Evolutionary conservation across 1,140 invertebrate genomes (phyloP), one percentile per base, ranked within the genome.

Genomic region (Halesus radiatus): DNA sequence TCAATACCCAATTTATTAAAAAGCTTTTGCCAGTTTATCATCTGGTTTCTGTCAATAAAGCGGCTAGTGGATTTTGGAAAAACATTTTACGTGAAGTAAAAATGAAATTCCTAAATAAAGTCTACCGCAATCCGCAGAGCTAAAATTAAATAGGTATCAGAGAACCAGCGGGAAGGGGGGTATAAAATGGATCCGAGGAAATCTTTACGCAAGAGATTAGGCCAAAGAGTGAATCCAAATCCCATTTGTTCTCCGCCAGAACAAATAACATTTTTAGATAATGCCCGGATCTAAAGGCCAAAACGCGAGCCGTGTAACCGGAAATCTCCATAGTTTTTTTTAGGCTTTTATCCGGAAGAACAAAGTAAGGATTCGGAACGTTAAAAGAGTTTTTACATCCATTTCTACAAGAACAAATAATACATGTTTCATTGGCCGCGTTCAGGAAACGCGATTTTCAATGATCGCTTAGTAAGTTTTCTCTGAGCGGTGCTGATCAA

Each of bases 201-300:
- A 60, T 60, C 56, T 60, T 60, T 60, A 60, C 56, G 56, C 56
- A 23, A 60, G 56, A 60, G 56, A 60, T 60, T 60, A 60, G 18
- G 10, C 56, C 56, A 23, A 60, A 23, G 56, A 60, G 56, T 60
- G 56, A 23, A 60, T 60, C 56, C 20, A 23, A 60, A 60, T 60
- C 8, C 56, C 23, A 60, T 18, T 56, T 23, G 56, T 20, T 45
- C 56, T n/a, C 8, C 56, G 18, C 7, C 18, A 60, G 56, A 60
- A 60, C 56, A 60, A 60, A 60, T 60, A 60, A 60, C 56, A 60
- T 60, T 60, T 60, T 23, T 23, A 60, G 56, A 60, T 60, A 60
- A 60, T 20, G 56, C 56, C 7, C 37, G 37, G 37, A 10, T 45
- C 37, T 45, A 45, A 45, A 45, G 3, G 37, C 37, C 37, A 45